phyloP scores from a whole-genome alignment of 2,113 vertebrate genomes.

The Dermatemys mawii region DNA sequence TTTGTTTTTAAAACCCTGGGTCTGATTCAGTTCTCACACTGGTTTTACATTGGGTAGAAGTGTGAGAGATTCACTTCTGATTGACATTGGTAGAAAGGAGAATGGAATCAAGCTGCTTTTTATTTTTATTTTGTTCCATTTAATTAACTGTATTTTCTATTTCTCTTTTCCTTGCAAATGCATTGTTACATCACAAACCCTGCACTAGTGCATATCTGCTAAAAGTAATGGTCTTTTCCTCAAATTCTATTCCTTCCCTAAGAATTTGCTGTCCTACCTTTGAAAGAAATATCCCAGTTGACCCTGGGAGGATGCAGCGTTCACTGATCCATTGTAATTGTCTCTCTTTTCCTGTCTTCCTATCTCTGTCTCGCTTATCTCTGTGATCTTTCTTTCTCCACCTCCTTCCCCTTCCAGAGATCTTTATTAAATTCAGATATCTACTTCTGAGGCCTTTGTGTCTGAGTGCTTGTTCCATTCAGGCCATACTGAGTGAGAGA shows the following conservation, averaged over 20 bases:
- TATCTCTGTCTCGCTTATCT: conserved; percentile 52
- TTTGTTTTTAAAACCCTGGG: background rate
- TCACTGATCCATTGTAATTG: conserved; percentile 3
- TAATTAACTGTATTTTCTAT: background rate
- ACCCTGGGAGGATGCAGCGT: conserved; percentile 1
- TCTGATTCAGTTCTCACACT: background rate
- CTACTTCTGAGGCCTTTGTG: conserved; percentile 38
- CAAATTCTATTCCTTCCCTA: background rate
- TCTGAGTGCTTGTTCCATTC: background rate
- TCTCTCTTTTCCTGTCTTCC: conserved; percentile 36
- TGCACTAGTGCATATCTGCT: background rate
- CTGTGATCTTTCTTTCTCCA: conserved; percentile 5
- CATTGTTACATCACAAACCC: background rate
- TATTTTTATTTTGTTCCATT: background rate
- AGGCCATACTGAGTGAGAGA: background rate
- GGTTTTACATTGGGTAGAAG: background rate
- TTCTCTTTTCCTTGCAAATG: background rate
- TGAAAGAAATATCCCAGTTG: conserved; percentile 29
- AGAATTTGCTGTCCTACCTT: background rate
- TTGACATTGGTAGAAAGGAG: background rate
- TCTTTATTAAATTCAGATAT: conserved; percentile 62
- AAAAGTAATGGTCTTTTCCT: background rate
- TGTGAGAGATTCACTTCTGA: background rate
- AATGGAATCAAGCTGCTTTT: background rate
- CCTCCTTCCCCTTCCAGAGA: conserved; percentile 22